Evolutionary conservation across 1,140 invertebrate genomes (phyloP).

Genomic region (Phymastichus coffea): DNA sequence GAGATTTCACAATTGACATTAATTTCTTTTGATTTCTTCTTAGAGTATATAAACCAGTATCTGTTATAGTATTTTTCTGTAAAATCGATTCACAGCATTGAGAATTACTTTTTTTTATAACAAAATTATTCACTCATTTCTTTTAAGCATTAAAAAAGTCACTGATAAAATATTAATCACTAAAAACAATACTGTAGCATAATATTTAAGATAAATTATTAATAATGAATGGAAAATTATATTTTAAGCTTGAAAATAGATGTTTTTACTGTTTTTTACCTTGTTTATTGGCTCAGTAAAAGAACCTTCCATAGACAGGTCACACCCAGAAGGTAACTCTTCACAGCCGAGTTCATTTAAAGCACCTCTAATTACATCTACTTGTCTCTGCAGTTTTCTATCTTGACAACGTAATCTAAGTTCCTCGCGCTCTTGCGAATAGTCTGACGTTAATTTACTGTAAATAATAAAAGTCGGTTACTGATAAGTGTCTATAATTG

Average conservation of each 20-base stretch:
- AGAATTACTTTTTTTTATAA: too few species aligned
- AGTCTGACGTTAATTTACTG: too few species aligned
- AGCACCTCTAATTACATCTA: slow-evolving; percentile 79
- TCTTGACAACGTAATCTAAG: slow-evolving; percentile 73
- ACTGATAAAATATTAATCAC: too few species aligned
- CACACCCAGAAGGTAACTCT: slow-evolving; percentile 81
- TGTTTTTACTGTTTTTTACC: too few species aligned
- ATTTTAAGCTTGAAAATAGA: too few species aligned
- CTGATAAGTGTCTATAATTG: too few species aligned
- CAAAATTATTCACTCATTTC: not conserved
- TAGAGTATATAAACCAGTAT: slow-evolving; percentile 51
- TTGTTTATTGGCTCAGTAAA: slow-evolving; percentile 49
- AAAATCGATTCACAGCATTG: too few species aligned
- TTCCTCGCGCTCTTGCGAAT: slow-evolving; percentile 58
- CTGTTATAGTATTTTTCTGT: slow-evolving; percentile 48
- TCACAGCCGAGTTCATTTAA: slow-evolving; percentile 82
- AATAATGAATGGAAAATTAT: too few species aligned
- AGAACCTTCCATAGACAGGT: slow-evolving; percentile 65
- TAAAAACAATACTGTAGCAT: too few species aligned
- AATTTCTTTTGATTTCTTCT: slow-evolving; percentile 52
- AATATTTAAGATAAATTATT: too few species aligned
- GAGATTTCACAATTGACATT: slow-evolving; percentile 48
- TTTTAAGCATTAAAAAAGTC: not conserved
- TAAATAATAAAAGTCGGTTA: slow-evolving; percentile 30
- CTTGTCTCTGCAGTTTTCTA: slow-evolving; percentile 75